Percentiles rank a stretch among this genome's conserved stretches.
Conservation (phyloP, 2,113 vertebrate species). For the Salvelinus sp. region DNA sequence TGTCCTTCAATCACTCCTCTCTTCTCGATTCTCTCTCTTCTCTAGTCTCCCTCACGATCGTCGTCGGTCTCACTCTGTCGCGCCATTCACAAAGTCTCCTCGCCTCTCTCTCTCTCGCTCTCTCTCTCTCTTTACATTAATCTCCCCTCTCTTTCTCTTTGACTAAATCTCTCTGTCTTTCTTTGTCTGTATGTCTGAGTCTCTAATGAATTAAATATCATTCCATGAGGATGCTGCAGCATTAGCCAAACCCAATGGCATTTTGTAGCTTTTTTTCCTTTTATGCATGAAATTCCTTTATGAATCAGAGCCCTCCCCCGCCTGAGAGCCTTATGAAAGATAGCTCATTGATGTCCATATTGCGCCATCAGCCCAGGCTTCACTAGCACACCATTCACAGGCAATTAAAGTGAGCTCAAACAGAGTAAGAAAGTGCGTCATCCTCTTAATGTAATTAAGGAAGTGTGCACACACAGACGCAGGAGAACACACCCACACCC, state of each 20-base stretch:
- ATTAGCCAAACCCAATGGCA: slow-evolving; percentile 66
- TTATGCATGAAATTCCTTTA: slow-evolving; percentile 68
- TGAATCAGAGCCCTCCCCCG: slow-evolving; percentile 61
- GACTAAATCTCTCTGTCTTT: slow-evolving; percentile 42
- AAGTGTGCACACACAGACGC: slow-evolving; percentile 70
- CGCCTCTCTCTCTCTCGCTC: slow-evolving; percentile 20
- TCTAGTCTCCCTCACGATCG: too few relatives aligned
- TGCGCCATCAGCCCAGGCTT: slow-evolving; percentile 61
- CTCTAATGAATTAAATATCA: slow-evolving; percentile 72
- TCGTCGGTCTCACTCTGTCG: too few relatives aligned
- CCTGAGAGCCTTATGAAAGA: slow-evolving; percentile 67
- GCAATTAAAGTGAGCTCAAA: slow-evolving; percentile 82
- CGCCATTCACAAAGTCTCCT: too few relatives aligned
- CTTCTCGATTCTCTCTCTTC: too few relatives aligned
- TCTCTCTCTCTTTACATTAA: slow-evolving; percentile 2
- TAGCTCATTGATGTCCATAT: slow-evolving; percentile 72
- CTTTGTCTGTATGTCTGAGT: slow-evolving; percentile 52
- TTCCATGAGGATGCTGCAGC: slow-evolving; percentile 68
- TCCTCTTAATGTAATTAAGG: slow-evolving; percentile 79
- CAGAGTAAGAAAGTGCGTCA: slow-evolving; percentile 81
- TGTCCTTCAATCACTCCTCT: too few relatives aligned
- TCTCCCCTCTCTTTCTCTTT: background rate
- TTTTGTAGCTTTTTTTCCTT: slow-evolving; percentile 55
- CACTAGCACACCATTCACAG: slow-evolving; percentile 74
- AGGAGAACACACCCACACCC: slow-evolving; percentile 42